Percentiles rank a stretch among this genome's conserved stretches.
Conservation (phyloP, 2,888 invertebrate genomes). For the Scaptomyza polygonia region DNA sequence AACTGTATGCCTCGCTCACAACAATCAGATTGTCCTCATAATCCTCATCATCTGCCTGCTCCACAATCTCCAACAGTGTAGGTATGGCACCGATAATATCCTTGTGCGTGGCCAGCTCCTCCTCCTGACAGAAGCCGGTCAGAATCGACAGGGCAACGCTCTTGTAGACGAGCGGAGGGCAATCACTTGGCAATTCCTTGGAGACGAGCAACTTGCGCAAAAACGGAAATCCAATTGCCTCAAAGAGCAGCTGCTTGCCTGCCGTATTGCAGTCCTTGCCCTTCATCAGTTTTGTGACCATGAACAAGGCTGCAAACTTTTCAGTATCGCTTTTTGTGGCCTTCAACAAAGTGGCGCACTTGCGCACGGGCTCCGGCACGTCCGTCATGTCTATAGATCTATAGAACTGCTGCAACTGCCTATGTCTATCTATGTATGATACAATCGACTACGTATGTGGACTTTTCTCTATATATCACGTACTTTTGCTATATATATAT, state of each 20-base stretch:
- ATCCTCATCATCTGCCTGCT: constrained; percentile 92
- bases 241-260: constrained; percentile 93
- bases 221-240: constrained; percentile 95
- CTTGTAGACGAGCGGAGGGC: constrained; percentile 95
- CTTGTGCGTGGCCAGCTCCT: constrained; percentile 91
- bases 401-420: constrained; percentile 28
- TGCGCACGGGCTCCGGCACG: constrained; percentile 92
- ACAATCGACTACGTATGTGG: constrained; percentile 12
- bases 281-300: constrained; percentile 95
- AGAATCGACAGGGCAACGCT: constrained; percentile 95
- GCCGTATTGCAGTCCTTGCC: constrained; percentile 91
- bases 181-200: constrained; percentile 92
- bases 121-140: constrained; percentile 93
- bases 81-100: constrained; percentile 94
- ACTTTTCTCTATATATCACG: constrained; percentile 17
- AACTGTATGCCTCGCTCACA: constrained; percentile 93
- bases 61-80: constrained; percentile 92
- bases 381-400: constrained; percentile 78
- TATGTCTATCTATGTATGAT: constrained; percentile 14
- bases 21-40: constrained; percentile 94
- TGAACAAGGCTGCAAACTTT: constrained; percentile 95
- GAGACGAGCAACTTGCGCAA: constrained; percentile 91
- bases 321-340: constrained; percentile 93
- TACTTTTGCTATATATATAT: constrained; percentile 38
- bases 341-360: constrained; percentile 92